Evolutionary conservation across 1,140 invertebrate species (phyloP), one percentile per base, ranked within the genome.

Genomic region (Ectropis grisescens): DNA sequence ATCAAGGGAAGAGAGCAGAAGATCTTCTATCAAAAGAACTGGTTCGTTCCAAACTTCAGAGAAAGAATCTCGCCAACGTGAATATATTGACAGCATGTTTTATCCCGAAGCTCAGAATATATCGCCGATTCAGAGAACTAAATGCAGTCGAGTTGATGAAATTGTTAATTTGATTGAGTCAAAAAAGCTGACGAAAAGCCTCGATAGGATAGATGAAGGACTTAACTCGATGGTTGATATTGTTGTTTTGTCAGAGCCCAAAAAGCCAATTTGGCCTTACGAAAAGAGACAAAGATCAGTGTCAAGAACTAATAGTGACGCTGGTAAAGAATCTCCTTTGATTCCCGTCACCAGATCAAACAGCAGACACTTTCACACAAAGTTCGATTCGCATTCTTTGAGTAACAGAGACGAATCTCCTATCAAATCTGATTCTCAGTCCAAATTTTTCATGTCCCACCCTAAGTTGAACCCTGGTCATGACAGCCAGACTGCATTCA

Each of bases 161-260:
- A 83, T 83, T 47, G 83, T 81, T 19, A 85, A 49, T 41, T 79
- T 79, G 46, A 83, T 74, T 41, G 85, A 82, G 68, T 85, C 75
- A 29, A 84, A 85, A 30, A 82, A 85, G 16, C 79, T 90, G 29
- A 90, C 89, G 1, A 93, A 93, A 71, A 93, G 90, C 37, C 67
- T 93, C 15, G 91, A 93, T 39, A 85, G 90, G 30, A 89, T 93
- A 2, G 90, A 91, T 47, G 90, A 92, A 48, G 89, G 89, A 6
- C 59, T 91, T 0, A 89, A 92, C 40, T 85, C 89, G 1, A 86
- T 91, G 82, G 85, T 91, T 0, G 87, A 91, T 51, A 90, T 91
- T 11, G 86, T 91, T 1, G 78, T 90, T 9, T 84, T 85, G 3
- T 57, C 75, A 0, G 82, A 84, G 58, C 79, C 74, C 2, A 76